Base-by-base conservation (phyloP, 2,113 vertebrate species). In the Chaetodon auriga region DNA sequence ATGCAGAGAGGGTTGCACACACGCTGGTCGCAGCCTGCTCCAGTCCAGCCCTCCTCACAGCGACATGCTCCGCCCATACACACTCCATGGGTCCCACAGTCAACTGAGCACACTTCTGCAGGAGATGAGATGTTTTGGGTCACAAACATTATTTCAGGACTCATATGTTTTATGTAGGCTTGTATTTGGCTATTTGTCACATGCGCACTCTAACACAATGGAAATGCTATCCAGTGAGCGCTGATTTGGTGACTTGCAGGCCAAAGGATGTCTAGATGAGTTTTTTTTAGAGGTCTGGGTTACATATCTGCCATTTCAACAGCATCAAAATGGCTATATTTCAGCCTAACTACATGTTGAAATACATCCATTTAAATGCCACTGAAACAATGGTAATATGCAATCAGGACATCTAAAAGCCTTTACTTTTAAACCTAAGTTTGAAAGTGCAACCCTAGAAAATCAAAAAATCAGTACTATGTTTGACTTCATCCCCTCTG, bases 31-130 rank as follows among this genome's bases (percentile, higher is more conserved):
- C 98, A 99, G 46, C 96, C 96, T 16, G 95, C 93, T 15, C 98
- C 98, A 4, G 97, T 99, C 98, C 98, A 99, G 91, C 98, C 97
- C 91, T 99, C 98, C 95, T 99, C 98, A 41, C 98, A 99, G 91
- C 97, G 98, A 84, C 98, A 99, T 4, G 97, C 95, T 89, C 98
- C 97, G 3, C 97, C 97, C 93, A 99, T 97, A 88, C 98, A 99
- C 90, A 99, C 97, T 30, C 98, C 98, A 1, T 99, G 98, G 51
- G 98, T 99, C 84, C 98, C 98, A 71, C 98, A 99, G 96, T 99
- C 98, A 43, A 99, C 97, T 0, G 97, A 97, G 91, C 98, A 99
- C 91, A 99, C 97, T 96, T 99, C 98, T 99, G 94, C 61, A 90
- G 87, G 68, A 14, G 54, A 36, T 0, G 8, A 68, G 36, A 75